Evolutionary conservation across 2,113 vertebrate genomes (phyloP), one percentile per base, ranked within the genome.

Genomic region (Esox niger): DNA sequence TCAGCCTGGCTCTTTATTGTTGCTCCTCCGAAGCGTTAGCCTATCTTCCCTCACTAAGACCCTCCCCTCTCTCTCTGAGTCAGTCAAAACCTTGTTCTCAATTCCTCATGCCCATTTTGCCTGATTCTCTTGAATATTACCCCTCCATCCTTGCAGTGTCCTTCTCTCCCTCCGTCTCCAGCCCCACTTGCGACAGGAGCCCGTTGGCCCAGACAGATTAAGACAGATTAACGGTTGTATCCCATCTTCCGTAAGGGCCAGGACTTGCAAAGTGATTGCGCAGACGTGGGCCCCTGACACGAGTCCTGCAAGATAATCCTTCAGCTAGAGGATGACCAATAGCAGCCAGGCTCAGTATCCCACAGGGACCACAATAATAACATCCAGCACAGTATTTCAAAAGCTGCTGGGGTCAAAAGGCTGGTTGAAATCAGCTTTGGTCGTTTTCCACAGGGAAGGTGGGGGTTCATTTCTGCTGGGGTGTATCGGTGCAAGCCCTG

Each of bases 161-260:
- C 11, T n/a, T 20, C 33, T 32, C 15, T 7, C 30, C n/a, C 21
- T 62, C 60, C 60, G 10, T 43, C 9, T 3, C 10, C 5, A 4
- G 11, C 70, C 13, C 17, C 1, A 66, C 29, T n/a, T 62, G 60
- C 26, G 29, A 33, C n/a, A 20, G 35, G n/a, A 23, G 20, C 15
- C 31, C 3, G 1, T 27, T 25, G n/a, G 59, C 15, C 31, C 59
- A 30, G 32, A 63, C 76, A 76, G 81, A 82, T 87, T 81, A 83
- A 61, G 57, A 57, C 4, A 79, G 83, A 88, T 86, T 82, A 79
- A 90, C 83, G 59, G 79, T 78, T 13, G 20, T 13, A 32, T 25
- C 59, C 78, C 66, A 56, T 75, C 69, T 69, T 52, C 11, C 46
- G 66, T 87, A 74, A 85, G 73, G 79, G 84, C 75, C 69, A 68